Base-by-base conservation (phyloP, 1,140 invertebrate species). In the Drosophila navojoa region DNA sequence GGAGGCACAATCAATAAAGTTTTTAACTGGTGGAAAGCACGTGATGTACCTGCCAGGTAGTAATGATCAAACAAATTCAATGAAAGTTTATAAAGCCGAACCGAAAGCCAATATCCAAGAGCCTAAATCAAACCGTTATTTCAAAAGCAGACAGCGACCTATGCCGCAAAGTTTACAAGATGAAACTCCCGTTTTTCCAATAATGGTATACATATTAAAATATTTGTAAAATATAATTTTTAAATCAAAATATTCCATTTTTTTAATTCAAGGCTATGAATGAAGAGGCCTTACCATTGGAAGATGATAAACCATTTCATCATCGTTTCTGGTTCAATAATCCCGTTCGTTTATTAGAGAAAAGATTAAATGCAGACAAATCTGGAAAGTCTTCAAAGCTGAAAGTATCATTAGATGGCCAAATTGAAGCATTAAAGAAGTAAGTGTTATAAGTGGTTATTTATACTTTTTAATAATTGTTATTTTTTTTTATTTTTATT, bases 251-350 rank as follows among this genome's bases (percentile, higher is more conserved):
- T 22, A 22, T 22, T 22, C 2, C 1, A 22, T 22, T 22, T 22
- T 44, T 57, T 27, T 0, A 32, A 10, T 63, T 61, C 1, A 57
- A 76, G 74, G 61, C 55, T 19, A 16, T 50, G 15, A 64, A 29
- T 25, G 60, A 75, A 25, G 38, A 62, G 15, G 49, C 19, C 22
- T 9, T 44, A 1, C 70, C 64, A 61, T 44, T 61, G 27, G 66
- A 71, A 6, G 57, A 76, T 5, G 74, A 81, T 10, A 76, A 69
- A 32, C 59, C 63, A 32, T 71, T 78, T 44, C 72, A 69, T 91
- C 69, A 95, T 77, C 94, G 95, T 79, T 97, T 97, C 91, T 96
- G 95, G 0, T 97, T 97, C 91, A 96, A 97, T 91, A 96, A 95
- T 64, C 97, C 96, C 0, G 95, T 97, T 5, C 85, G 96, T 25